These are phyloP conservation scores for Calameuta filiformis DNA, from an alignment of 2,888 invertebrate species.

Conservation along the genomic window DNA sequence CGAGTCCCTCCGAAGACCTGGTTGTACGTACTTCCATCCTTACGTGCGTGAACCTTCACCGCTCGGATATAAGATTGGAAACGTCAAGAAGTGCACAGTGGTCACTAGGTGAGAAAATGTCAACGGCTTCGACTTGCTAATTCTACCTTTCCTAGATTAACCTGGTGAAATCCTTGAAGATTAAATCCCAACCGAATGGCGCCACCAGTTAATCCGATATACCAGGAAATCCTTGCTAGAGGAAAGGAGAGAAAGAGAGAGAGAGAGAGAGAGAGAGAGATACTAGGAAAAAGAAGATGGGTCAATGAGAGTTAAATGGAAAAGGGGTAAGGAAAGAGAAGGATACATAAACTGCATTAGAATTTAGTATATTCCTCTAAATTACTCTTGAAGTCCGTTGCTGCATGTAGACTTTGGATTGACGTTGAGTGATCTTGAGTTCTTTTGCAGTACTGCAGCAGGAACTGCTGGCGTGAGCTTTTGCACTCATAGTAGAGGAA, in stretches of 20 bases:
- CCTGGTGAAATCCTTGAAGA: conserved; percentile 19
- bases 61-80: conserved; percentile 40
- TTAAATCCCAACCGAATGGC: conserved; percentile 38
- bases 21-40: conserved; percentile 17
- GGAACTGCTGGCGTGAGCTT: not conserved
- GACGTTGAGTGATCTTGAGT: not conserved
- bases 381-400: not conserved
- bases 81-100: conserved; percentile 27
- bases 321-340: not conserved
- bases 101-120: not conserved
- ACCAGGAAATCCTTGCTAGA: conserved; percentile 6
- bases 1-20: not conserved
- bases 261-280: not conserved
- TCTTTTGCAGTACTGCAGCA: not conserved
- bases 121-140: conserved; percentile 1
- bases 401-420: not conserved
- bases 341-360: not conserved
- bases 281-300: not conserved
- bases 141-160: conserved; percentile 23
- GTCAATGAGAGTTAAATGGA: not conserved
- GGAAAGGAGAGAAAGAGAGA: conserved; percentile 9
- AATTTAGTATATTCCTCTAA: not conserved
- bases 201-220: conserved; percentile 47
- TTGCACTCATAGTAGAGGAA: not conserved
- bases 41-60: conserved; percentile 38